Base-by-base conservation (phyloP, 2,797 vertebrate genomes). In the Sebastes itinus region DNA sequence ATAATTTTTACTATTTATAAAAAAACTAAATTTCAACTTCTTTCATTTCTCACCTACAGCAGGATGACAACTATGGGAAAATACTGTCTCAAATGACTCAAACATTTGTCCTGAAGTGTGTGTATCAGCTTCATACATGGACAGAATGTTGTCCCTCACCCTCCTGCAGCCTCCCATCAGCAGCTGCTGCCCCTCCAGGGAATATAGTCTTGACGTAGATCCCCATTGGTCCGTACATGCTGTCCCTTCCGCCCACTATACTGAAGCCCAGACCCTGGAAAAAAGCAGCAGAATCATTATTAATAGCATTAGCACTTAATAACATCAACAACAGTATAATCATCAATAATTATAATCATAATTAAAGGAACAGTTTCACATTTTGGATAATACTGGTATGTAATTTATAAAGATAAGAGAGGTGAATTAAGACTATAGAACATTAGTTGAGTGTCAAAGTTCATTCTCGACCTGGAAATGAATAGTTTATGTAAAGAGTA, bases 131-230 rank as follows among this genome's bases (percentile, higher is more conserved):
- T 52, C 49, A 52, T 52, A 46, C 20, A 12, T 58, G 12, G 16
- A 28, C 10, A 46, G 16, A 14, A 12, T 14, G 22, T 20, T 32
- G 20, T 2, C 42, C 3, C 88, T 89, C 68, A 99, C 98, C 98
- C 95, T 99, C 97, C 82, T 97, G 97, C 5, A 99, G 92, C 76
- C 98, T 93, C 75, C 98, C 98, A 64, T 99, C 98, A 4, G 97
- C 97, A 2, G 97, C 97, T 0, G 98, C 98, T 1, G 98, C 97
- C 80, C 98, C 98, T 16, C 96, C 96, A 3, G 97, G 96, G 80
- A 98, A 99, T 84, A 99, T 99, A 56, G 97, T 99, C 93, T 98
- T 99, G 25, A 99, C 97, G 0, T 99, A 99, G 85, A 99, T 99
- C 55, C 98, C 98, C 93, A 99, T 98, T 22, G 97, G 98, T 18